Percentiles rank a stretch among this genome's conserved stretches.
Evolutionary conservation across 2,888 invertebrate genomes (phyloP).

Genomic region (Brenthis ino): DNA sequence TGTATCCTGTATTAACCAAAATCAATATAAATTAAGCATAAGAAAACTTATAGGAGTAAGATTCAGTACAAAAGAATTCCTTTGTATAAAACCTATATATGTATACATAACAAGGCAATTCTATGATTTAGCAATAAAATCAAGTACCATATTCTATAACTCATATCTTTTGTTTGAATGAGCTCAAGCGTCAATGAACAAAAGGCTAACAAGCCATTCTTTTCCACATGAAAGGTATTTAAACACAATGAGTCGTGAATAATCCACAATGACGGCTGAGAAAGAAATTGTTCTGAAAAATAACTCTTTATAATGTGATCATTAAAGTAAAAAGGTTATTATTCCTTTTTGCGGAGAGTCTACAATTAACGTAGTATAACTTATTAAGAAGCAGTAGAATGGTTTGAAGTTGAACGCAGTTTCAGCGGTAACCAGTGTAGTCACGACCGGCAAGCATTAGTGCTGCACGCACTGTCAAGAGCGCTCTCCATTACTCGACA

Average conservation of each 20-base stretch:
- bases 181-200: conserved; percentile 33
- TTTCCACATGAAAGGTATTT: conserved; percentile 65
- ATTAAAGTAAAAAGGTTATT: conserved; percentile 59
- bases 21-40: no score
- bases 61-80: not conserved
- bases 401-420: conserved; percentile 51
- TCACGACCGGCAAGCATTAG: conserved; percentile 48
- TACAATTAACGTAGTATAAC: conserved; percentile 54
- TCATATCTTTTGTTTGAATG: conserved; percentile 50
- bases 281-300: conserved; percentile 56
- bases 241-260: conserved; percentile 72
- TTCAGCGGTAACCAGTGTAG: conserved; percentile 44
- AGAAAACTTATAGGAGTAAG: no score
- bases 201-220: conserved; percentile 49
- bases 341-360: conserved; percentile 56
- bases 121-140: conserved; percentile 28
- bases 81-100: not conserved
- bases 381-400: conserved; percentile 59
- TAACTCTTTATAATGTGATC: conserved; percentile 48
- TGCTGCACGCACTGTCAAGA: conserved; percentile 45
- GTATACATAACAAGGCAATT: conserved; percentile 7
- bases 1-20: no score
- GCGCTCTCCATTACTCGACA: conserved; percentile 54
- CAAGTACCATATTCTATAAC: conserved; percentile 26
- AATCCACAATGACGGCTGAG: conserved; percentile 66